A percentile compares a stretch with the other conserved stretches of the same genome.
These are phyloP conservation scores for Nycteola revayana DNA, from an alignment of 2,888 invertebrate species.

Conservation along the genomic window DNA sequence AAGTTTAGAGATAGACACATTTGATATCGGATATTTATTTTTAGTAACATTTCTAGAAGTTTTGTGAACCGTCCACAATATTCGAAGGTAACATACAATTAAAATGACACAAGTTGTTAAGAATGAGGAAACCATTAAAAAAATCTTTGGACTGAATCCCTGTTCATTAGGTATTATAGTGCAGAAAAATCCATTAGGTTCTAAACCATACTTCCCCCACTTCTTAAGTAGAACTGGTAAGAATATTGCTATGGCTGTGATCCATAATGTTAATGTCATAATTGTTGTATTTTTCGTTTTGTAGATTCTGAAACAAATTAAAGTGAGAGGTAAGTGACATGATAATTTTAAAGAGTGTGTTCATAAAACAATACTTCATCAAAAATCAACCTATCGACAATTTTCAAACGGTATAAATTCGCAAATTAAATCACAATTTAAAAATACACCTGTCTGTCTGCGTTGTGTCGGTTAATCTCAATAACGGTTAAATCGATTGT, in stretches of 20 bases:
- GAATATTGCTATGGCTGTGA: constrained; percentile 85
- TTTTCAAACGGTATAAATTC: too few relatives aligned
- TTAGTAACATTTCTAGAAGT: constrained; percentile 71
- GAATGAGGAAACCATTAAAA: constrained; percentile 90
- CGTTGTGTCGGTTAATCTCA: too few relatives aligned
- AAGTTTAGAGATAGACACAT: too few relatives aligned
- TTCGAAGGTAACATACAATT: constrained; percentile 90
- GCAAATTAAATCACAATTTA: too few relatives aligned
- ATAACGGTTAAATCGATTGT: too few relatives aligned
- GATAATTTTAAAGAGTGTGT: too few relatives aligned
- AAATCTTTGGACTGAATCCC: constrained; percentile 87
- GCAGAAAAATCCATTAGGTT: constrained; percentile 87
- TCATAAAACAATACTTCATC: too few relatives aligned
- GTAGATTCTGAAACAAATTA: constrained; percentile 84
- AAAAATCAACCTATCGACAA: too few relatives aligned
- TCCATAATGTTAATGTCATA: constrained; percentile 89
- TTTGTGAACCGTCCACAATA: constrained; percentile 89
- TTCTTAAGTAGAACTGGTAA: constrained; percentile 86
- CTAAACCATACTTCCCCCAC: constrained; percentile 91
- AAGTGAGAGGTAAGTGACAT: too few relatives aligned
- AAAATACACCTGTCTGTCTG: too few relatives aligned
- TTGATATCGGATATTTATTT: too few relatives aligned
- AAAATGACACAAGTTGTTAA: constrained; percentile 91
- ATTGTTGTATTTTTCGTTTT: constrained; percentile 83
- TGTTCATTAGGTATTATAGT: constrained; percentile 86